Evolutionary conservation across 2,113 vertebrate species (phyloP).

Genomic region (Anarrhichthys ocellatus): DNA sequence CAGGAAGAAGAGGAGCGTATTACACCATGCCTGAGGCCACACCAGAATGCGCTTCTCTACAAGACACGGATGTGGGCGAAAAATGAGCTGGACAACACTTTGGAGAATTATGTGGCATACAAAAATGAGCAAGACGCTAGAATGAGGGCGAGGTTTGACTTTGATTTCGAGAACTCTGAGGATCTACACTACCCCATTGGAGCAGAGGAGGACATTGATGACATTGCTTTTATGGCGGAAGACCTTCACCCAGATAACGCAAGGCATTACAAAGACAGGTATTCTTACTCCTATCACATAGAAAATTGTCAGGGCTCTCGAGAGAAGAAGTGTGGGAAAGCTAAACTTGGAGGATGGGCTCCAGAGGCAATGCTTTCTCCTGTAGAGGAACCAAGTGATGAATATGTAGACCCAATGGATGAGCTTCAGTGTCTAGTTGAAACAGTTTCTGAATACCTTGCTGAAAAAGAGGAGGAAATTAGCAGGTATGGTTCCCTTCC

Average conservation of each 20-base stretch:
- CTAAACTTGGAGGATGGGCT: conserved; percentile 74
- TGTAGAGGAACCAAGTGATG: conserved; percentile 86
- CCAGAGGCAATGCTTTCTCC: conserved; percentile 84
- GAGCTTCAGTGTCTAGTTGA: conserved; percentile 96
- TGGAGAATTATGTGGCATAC: conserved; percentile 79
- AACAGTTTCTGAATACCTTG: conserved; percentile 96
- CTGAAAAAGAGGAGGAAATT: conserved; percentile 97
- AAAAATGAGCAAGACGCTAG: conserved; percentile 68
- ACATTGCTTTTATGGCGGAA: conserved; percentile 70
- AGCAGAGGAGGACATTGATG: conserved; percentile 84
- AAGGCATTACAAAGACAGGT: conserved; percentile 54
- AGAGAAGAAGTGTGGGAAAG: conserved; percentile 73
- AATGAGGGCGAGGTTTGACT: conserved; percentile 72
- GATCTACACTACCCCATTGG: conserved; percentile 79
- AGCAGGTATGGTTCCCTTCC: conserved; percentile 89
- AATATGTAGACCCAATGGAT: conserved; percentile 91
- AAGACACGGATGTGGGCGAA: conserved; percentile 86
- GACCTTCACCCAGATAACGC: conserved; percentile 53
- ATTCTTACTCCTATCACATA: conserved; percentile 56
- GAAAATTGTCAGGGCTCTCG: conserved; percentile 67
- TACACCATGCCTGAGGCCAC: conserved; percentile 82
- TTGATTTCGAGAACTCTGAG: conserved; percentile 85
- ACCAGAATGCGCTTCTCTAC: conserved; percentile 90
- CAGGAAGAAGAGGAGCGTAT: conserved; percentile 78
- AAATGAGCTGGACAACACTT: conserved; percentile 77